Conservation (phyloP, 35 echinoderm and acorn worm species). For the Apostichopus californicus region DNA sequence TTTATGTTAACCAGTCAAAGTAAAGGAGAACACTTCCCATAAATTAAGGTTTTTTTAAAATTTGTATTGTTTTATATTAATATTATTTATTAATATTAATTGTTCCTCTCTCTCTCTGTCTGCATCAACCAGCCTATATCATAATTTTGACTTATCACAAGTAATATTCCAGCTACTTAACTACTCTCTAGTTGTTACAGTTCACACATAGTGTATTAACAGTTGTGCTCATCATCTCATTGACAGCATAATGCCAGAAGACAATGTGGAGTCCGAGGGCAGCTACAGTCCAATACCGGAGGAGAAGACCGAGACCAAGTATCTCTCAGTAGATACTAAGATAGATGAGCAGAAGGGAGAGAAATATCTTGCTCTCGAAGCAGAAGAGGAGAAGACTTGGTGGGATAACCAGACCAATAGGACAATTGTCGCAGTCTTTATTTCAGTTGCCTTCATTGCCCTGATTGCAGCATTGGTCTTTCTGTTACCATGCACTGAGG, state of each 20-base stretch:
- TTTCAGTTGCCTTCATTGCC: slow-evolving; percentile 49
- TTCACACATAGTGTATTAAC: no score
- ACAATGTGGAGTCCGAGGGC: neutral
- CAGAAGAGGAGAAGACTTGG: slow-evolving; percentile 37
- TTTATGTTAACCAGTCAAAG: no score
- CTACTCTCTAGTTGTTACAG: no score
- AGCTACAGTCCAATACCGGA: slow-evolving; percentile 2
- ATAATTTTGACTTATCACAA: neutral
- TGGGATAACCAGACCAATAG: slow-evolving; percentile 57
- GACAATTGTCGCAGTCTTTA: slow-evolving; percentile 33
- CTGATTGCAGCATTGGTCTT: slow-evolving; percentile 45
- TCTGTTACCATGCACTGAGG: slow-evolving; percentile 36
- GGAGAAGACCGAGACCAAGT: neutral
- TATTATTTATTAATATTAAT: no score
- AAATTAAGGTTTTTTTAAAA: no score
- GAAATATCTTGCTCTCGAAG: slow-evolving; percentile 20
- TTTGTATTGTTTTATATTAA: no score
- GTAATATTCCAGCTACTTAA: no score
- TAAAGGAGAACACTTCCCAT: no score
- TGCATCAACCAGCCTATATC: no score
- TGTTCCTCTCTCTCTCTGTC: no score
- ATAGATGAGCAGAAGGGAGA: slow-evolving; percentile 5
- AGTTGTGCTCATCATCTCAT: neutral
- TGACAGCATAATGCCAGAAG: slow-evolving; percentile 34
- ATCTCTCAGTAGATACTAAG: neutral